These are phyloP conservation scores for Enteromius trimaculatus DNA, from an alignment of 2,797 vertebrate species.

Conservation along the genomic window DNA sequence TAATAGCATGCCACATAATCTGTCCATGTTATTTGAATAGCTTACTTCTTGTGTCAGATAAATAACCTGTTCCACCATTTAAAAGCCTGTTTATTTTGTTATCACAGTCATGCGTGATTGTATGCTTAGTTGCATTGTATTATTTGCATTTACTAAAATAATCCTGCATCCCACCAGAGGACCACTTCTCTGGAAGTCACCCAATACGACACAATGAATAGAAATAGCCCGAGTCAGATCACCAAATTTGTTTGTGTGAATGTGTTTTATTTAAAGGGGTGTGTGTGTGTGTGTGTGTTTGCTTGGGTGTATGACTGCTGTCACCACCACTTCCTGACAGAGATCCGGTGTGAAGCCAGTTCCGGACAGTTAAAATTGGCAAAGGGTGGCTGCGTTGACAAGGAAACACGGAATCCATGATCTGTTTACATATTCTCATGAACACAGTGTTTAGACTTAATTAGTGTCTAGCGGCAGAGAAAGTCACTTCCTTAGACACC, in stretches of 20 bases:
- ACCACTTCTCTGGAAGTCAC: not conserved
- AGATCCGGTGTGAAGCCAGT: conserved; percentile 78
- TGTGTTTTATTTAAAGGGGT: not conserved
- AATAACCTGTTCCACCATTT: not conserved
- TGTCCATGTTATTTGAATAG: not conserved
- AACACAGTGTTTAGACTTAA: not conserved
- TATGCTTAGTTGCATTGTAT: not conserved
- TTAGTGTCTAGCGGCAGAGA: not conserved
- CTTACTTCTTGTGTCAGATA: not conserved
- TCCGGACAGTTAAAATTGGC: conserved; percentile 78
- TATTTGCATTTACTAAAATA: conserved; percentile 14
- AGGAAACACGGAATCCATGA: conserved; percentile 55
- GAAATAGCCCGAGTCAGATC: not conserved
- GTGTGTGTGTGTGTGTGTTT: conserved; percentile 30
- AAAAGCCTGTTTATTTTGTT: not conserved
- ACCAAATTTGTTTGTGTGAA: not conserved
- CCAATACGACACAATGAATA: not conserved
- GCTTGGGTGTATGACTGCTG: conserved; percentile 48
- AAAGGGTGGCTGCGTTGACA: conserved; percentile 67
- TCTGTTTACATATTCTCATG: not conserved
- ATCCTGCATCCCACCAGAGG: no score
- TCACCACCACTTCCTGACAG: conserved; percentile 79
- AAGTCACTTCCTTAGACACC: conserved; percentile 1
- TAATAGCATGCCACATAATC: not conserved
- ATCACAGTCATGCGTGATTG: not conserved